phyloP scores from a whole-genome alignment of 2,113 vertebrate species.

The Coptodon rendalli region DNA sequence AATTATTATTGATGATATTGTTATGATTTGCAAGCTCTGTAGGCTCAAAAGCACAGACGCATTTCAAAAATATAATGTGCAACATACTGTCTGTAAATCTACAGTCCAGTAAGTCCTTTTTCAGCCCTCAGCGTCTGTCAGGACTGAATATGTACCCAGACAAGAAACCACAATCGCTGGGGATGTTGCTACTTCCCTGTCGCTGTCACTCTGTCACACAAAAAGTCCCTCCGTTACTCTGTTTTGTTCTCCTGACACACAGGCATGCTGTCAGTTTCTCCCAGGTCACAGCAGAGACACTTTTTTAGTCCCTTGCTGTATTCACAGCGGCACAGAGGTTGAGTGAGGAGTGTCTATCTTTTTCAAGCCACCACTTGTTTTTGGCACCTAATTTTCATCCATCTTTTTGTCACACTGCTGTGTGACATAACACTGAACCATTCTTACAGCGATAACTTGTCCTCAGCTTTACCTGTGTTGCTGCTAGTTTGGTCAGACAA shows the following conservation, averaged over 20 bases:
- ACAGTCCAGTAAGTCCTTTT: conserved; percentile 31
- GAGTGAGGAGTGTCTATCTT: conserved; percentile 13
- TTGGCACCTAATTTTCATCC: not conserved
- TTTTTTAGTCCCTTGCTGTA: not conserved
- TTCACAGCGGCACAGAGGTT: conserved; percentile 16
- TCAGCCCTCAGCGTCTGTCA: conserved; percentile 39
- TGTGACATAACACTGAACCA: not conserved
- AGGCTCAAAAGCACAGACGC: not conserved
- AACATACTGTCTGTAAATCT: not conserved
- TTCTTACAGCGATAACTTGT: not conserved
- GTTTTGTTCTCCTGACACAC: not conserved
- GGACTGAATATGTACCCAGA: conserved; percentile 49
- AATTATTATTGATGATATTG: not conserved
- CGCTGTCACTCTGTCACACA: conserved; percentile 54
- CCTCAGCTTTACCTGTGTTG: not conserved
- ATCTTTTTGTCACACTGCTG: not conserved
- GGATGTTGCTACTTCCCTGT: conserved; percentile 40
- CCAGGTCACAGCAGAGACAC: conserved; percentile 46
- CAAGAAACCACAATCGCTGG: conserved; percentile 38
- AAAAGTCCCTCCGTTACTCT: not conserved
- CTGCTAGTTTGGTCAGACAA: not conserved
- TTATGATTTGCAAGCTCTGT: not conserved
- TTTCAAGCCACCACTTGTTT: not conserved
- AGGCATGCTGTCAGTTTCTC: conserved; percentile 28
- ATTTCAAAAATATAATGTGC: not conserved